Percentiles rank a stretch among this genome's conserved stretches.
Conservation (phyloP, 2,113 vertebrate species). For the Dryoscopus gambensis region DNA sequence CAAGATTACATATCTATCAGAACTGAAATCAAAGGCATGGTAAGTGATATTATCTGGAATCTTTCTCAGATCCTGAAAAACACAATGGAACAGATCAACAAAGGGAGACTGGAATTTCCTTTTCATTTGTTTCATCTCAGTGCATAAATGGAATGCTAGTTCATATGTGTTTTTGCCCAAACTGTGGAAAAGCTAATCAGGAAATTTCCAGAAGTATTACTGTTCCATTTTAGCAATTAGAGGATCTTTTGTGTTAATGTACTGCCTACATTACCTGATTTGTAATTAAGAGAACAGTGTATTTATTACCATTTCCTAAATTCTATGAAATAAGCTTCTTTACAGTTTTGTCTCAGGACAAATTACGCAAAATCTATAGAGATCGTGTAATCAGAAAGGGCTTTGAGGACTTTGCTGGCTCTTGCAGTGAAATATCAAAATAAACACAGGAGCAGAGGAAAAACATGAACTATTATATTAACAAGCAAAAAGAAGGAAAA, state of each 20-base stretch:
- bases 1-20: background rate
- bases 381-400: background rate
- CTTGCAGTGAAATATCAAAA: background rate
- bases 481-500: background rate
- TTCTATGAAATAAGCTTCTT: background rate
- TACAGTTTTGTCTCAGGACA: background rate
- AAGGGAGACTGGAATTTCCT: background rate
- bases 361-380: background rate
- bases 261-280: background rate
- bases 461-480: background rate
- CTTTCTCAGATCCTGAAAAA: background rate
- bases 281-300: background rate
- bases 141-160: background rate
- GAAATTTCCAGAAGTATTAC: background rate
- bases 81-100: background rate
- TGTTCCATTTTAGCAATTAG: background rate
- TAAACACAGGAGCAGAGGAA: background rate
- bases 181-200: background rate
- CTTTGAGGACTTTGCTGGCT: background rate
- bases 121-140: background rate
- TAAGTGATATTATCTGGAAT: background rate
- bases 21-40: background rate
- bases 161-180: background rate
- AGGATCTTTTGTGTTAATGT: background rate
- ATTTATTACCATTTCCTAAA: background rate